A percentile compares a stretch with the other conserved stretches of the same genome.
Conservation (phyloP, 2,888 invertebrate species). For the Dicycla oo region DNA sequence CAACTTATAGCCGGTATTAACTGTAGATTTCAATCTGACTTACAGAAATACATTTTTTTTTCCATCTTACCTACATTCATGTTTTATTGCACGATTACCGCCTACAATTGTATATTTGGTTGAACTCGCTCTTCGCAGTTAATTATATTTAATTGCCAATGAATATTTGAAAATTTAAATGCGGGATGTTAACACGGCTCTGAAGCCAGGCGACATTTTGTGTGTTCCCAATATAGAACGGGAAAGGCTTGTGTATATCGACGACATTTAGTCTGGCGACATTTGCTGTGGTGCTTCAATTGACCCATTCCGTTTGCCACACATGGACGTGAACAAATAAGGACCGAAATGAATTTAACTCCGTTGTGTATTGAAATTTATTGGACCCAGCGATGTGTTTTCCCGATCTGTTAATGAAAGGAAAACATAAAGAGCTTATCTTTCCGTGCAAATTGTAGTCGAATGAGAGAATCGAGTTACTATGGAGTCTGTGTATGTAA, state of each 20-base stretch:
- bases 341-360: constrained; percentile 62
- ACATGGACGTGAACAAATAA: constrained; percentile 64
- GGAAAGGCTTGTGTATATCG: constrained; percentile 68
- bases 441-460: constrained; percentile 45
- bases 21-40: constrained; percentile 39
- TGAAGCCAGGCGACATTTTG: constrained; percentile 69
- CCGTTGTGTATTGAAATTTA: constrained; percentile 63
- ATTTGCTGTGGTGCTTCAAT: constrained; percentile 80
- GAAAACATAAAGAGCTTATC: constrained; percentile 59
- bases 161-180: constrained; percentile 61
- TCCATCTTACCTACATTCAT: constrained; percentile 41
- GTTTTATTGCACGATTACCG: constrained; percentile 51
- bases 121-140: constrained; percentile 47
- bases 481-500: constrained; percentile 9
- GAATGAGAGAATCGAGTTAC: constrained; percentile 31
- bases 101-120: constrained; percentile 46
- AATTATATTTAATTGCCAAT: constrained; percentile 61
- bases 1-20: constrained; percentile 16
- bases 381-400: constrained; percentile 52
- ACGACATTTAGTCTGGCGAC: constrained; percentile 78
- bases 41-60: constrained; percentile 33
- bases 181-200: constrained; percentile 52
- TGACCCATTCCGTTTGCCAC: constrained; percentile 77
- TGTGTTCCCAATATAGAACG: constrained; percentile 68
- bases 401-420: constrained; percentile 58